Evolutionary conservation across 2,888 invertebrate genomes (phyloP), one percentile per base, ranked within the genome.

Genomic region (Dromius quadrimaculatus): DNA sequence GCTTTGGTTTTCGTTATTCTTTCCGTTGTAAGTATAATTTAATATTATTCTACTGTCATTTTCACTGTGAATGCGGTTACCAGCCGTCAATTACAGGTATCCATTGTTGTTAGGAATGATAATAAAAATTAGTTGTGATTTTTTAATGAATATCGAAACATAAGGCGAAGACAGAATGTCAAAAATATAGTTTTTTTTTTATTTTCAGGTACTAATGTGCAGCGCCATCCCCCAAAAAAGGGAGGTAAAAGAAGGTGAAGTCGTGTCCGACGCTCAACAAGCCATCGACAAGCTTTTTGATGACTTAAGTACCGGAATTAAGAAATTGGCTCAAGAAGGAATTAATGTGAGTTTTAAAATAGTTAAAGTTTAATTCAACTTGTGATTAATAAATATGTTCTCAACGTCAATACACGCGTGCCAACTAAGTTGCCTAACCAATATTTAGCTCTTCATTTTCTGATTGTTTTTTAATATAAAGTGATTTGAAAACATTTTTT

Each of bases 261-360:
- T 66, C 0, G 41, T 19, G 0, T 38, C 66, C 11, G 66, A 66
- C 22, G 66, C 66, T 8, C 38, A 11, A n/a, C 20, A 38, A 57
- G 66, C 66, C 6, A 8, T 66, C 9, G 66, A 66, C 15, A 38
- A 66, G 41, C 19, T 66, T 2, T 28, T 66, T 23, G 8, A 19
- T 4, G 66, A 66, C 22, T 6, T 66, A 9, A 66, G 41, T 6
- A 28, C 20, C 11, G 41, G 41, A n/a, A 41, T 66, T 2, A 22
- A 66, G 1, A 19, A 41, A 41, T 11, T 66, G 15, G 38, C 66
- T 9, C 38, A 38, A 1, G 57, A 66, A 17, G 66, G 66, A 13
- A 41, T 66, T 8, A 57, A 66, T 13, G 66, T 66, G 41, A 41
- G 66, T 15, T 45, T 2, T 11, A 36, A 36, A 2, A 36, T 36